Evolutionary conservation across 2,113 vertebrate species (phyloP), one percentile per base, ranked within the genome.

Genomic region (Condylura cristata): DNA sequence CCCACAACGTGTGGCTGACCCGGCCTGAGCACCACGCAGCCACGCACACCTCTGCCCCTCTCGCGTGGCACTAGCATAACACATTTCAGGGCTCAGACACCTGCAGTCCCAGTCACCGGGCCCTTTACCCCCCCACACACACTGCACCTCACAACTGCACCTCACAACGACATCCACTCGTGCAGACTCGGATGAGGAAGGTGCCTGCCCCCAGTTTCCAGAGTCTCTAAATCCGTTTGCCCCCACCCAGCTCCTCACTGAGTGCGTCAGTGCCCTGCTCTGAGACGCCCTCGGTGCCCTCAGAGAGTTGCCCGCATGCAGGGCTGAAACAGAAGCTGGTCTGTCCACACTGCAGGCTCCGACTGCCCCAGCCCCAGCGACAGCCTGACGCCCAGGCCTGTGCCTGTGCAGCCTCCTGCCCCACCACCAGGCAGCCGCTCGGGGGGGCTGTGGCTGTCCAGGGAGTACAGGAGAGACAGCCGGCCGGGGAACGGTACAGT

Each of bases 21-120:
- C 16, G 2, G 0, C 39, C 26, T 0, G 0, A 66, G 81, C 46
- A 3, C 74, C 3, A 0, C 48, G 44, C 61, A 3, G 22, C 81
- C 4, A 0, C 24, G 0, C 72, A 20, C 44, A 37, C 41, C 65
- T 68, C 86, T 74, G 68, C 93, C 32, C 2, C n/a, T 1, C 24
- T 28, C 46, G 22, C 65, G 24, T 0, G 2, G 3, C 0, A 1
- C 18, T 46, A 20, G n/a, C 74, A 39, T 6, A 41, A 58, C 1
- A 22, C 53, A 22, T 16, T 72, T 87, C 14, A 14, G 56, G 48
- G 61, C 46, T 22, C 24, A 81, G 89, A 58, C 16, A 32, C 22
- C 48, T 4, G 0, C 61, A 26, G 37, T 65, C 30, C 61, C 75
- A 28, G 51, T n/a, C 58, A 41, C 79, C 5, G 18, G 32, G 70